Conservation (phyloP, 2,113 vertebrate species). For the Rana temporaria region DNA sequence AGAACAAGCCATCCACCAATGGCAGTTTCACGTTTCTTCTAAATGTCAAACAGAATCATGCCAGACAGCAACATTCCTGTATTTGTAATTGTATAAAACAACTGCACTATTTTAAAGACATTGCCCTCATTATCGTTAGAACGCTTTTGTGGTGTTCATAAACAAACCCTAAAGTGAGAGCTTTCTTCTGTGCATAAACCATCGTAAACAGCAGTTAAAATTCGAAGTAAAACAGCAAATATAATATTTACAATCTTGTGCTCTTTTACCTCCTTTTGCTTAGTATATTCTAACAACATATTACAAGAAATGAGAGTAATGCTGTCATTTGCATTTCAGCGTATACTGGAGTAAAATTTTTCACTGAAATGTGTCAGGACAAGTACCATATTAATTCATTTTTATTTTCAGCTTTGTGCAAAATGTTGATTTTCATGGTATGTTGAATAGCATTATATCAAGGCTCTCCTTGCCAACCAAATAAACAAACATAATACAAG, state of each 20-base stretch:
- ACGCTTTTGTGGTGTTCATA: too few species aligned
- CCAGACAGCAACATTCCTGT: too few species aligned
- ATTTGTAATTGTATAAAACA: too few species aligned
- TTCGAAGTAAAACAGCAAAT: not conserved
- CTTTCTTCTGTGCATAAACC: not conserved
- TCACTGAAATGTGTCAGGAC: slow-evolving; percentile 16
- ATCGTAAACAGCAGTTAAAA: not conserved
- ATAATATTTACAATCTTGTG: not conserved
- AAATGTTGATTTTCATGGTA: slow-evolving; percentile 38
- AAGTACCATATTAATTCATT: slow-evolving; percentile 39
- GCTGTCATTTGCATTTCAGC: slow-evolving; percentile 15
- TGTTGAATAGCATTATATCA: slow-evolving; percentile 26
- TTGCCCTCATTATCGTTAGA: too few species aligned
- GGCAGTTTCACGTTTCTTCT: too few species aligned
- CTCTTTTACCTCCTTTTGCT: not conserved
- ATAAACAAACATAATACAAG: slow-evolving; percentile 36
- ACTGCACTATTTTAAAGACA: too few species aligned
- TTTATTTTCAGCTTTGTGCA: slow-evolving; percentile 19
- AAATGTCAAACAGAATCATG: too few species aligned
- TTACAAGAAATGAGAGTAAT: not conserved
- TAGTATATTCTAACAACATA: not conserved
- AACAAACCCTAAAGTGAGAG: not conserved
- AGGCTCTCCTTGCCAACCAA: slow-evolving; percentile 16
- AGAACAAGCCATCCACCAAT: too few species aligned
- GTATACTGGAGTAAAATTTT: slow-evolving; percentile 10